These are phyloP conservation scores for Heliconius melpomene DNA, from an alignment of 1,140 invertebrate genomes.

Conservation along the genomic window DNA sequence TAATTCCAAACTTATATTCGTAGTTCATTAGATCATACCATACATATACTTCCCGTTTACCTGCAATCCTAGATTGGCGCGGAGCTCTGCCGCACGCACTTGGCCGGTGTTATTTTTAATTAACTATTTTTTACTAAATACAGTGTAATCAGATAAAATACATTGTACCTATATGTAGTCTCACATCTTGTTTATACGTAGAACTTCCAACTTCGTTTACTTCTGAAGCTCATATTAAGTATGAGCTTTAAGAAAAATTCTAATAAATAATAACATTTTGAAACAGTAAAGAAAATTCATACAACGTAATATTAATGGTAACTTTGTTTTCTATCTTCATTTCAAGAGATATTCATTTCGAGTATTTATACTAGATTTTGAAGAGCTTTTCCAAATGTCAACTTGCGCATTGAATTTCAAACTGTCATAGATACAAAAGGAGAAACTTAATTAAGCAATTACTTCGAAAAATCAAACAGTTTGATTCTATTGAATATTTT, in stretches of 20 bases:
- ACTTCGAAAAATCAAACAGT: background rate
- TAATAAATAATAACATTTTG: conserved; percentile 2
- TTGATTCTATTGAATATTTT: background rate
- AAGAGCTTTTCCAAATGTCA: background rate
- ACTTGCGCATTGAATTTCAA: background rate
- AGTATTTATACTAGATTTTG: background rate
- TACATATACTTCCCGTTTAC: too few species aligned
- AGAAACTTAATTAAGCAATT: conserved; percentile 3
- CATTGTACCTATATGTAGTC: background rate
- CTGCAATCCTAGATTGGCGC: too few species aligned
- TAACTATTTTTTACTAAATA: too few species aligned
- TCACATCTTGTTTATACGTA: background rate
- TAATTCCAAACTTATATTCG: too few species aligned
- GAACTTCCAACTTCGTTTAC: background rate
- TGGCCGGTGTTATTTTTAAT: too few species aligned
- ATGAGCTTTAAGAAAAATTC: background rate
- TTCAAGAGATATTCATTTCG: background rate
- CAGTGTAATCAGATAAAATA: too few species aligned
- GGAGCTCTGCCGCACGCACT: too few species aligned
- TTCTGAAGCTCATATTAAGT: background rate
- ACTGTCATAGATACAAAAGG: background rate
- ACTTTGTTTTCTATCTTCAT: background rate
- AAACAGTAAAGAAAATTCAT: background rate
- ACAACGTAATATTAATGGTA: background rate
- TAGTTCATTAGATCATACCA: too few species aligned